These are phyloP conservation scores for Micronycteris hirsuta DNA, from an alignment of 2,113 vertebrate genomes.

Conservation along the genomic window DNA sequence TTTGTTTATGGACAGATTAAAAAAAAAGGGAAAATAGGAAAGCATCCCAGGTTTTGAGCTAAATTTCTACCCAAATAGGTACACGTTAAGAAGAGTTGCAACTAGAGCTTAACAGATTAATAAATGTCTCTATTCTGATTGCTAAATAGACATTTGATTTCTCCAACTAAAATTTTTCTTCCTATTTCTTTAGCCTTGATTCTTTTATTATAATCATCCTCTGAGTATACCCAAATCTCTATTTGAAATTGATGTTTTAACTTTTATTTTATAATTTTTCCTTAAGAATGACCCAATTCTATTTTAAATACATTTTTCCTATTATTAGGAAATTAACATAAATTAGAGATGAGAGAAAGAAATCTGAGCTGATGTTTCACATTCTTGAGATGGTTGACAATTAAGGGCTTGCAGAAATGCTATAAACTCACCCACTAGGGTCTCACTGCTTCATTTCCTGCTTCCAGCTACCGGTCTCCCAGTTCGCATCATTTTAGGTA, in stretches of 20 bases:
- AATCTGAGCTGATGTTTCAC: not conserved
- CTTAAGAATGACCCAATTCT: not conserved
- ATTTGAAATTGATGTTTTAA: not conserved
- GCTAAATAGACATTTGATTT: not conserved
- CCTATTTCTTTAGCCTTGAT: not conserved
- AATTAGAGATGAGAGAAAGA: not conserved
- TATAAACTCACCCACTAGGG: not conserved
- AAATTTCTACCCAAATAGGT: slow-evolving; percentile 41
- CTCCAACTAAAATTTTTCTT: not conserved
- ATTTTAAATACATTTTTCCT: not conserved
- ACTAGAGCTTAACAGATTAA: not conserved
- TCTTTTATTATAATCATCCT: not conserved
- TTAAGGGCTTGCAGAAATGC: not conserved
- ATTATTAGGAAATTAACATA: not conserved
- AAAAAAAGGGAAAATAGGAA: slow-evolving; percentile 58
- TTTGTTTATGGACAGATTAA: slow-evolving; percentile 63
- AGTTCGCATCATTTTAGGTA: not conserved
- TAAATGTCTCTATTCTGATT: not conserved
- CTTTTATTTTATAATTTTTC: slow-evolving; percentile 4
- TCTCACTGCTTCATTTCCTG: not conserved
- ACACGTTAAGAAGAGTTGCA: not conserved
- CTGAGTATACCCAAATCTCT: not conserved
- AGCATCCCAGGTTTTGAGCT: slow-evolving; percentile 50
- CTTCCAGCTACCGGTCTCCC: not conserved
- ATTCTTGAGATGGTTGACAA: not conserved